phyloP scores from a whole-genome alignment of 2,797 vertebrate species.

The Odontamblyopus rebecca region DNA sequence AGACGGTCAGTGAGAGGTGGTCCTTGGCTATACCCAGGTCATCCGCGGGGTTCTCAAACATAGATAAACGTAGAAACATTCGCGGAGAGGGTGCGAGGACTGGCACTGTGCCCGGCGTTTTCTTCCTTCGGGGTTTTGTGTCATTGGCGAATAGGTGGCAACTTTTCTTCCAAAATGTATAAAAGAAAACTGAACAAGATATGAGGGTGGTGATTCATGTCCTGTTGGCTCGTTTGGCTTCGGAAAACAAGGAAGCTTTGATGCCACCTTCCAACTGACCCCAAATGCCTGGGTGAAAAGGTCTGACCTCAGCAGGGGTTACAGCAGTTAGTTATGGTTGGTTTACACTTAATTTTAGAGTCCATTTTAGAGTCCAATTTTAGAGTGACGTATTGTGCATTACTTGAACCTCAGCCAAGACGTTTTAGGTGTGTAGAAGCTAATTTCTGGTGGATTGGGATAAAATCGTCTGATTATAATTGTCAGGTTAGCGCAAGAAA shows the following conservation, averaged over 20 bases:
- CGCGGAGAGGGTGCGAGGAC: constrained; percentile 53
- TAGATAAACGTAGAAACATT: constrained; percentile 49
- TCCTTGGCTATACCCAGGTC: constrained; percentile 40
- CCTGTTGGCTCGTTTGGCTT: constrained; percentile 25
- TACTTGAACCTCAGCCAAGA: no score
- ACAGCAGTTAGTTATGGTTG: background rate
- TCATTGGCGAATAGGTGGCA: constrained; percentile 64
- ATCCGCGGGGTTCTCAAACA: constrained; percentile 51
- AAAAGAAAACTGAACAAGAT: constrained; percentile 46
- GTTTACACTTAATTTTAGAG: no score
- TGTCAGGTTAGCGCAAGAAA: no score
- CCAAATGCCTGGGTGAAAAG: constrained; percentile 35
- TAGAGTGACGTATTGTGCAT: no score
- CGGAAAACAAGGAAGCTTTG: constrained; percentile 53
- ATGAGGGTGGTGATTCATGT: constrained; percentile 53
- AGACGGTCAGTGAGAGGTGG: constrained; percentile 41
- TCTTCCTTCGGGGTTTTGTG: constrained; percentile 55
- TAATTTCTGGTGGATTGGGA: no score
- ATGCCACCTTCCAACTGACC: constrained; percentile 44
- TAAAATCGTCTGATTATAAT: no score
- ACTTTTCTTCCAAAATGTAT: constrained; percentile 49
- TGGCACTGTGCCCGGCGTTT: constrained; percentile 60
- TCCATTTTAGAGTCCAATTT: no score
- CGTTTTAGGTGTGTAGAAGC: no score
- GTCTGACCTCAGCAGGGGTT: constrained; percentile 3